These are phyloP conservation scores for Apostichopus parvimensis DNA, from an alignment of 35 echinoderm and acorn worm species.

Conservation along the genomic window DNA sequence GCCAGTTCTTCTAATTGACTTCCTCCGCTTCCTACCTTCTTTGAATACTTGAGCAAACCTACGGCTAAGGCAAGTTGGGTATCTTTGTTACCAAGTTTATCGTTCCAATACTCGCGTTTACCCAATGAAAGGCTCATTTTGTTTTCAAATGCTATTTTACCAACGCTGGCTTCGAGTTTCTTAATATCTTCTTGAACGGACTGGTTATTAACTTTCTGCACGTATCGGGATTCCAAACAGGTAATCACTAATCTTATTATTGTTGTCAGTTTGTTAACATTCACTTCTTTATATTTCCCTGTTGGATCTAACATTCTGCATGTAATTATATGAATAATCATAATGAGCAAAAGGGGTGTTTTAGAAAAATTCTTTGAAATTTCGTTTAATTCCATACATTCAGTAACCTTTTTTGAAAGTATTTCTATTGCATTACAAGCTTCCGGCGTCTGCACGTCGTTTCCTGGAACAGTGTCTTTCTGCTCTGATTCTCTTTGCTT, in stretches of 20 bases:
- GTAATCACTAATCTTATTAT: slow-evolving; percentile 3
- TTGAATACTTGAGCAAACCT: not conserved
- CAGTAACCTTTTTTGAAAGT: not conserved
- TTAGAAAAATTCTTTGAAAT: not conserved
- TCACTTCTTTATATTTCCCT: not conserved
- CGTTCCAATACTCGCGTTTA: not conserved
- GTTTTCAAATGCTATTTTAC: not conserved
- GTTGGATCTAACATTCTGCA: slow-evolving; percentile 1
- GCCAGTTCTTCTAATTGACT: not conserved
- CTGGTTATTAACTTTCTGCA: slow-evolving; percentile 3
- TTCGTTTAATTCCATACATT: not conserved
- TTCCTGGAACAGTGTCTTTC: not conserved
- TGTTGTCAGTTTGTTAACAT: slow-evolving; percentile 13
- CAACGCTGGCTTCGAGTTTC: not conserved
- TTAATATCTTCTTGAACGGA: not conserved
- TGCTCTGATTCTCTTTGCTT: not conserved
- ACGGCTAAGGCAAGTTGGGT: not conserved
- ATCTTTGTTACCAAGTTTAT: not conserved
- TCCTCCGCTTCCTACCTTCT: not conserved
- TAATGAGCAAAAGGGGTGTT: slow-evolving; percentile 30
- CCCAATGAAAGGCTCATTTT: not conserved
- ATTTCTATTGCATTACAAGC: not conserved
- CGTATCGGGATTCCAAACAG: slow-evolving; percentile 25
- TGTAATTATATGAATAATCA: slow-evolving; percentile 29
- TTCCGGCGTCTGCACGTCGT: not conserved